phyloP scores from a whole-genome alignment of 2,797 vertebrate genomes.

The Pangasius djambal region DNA sequence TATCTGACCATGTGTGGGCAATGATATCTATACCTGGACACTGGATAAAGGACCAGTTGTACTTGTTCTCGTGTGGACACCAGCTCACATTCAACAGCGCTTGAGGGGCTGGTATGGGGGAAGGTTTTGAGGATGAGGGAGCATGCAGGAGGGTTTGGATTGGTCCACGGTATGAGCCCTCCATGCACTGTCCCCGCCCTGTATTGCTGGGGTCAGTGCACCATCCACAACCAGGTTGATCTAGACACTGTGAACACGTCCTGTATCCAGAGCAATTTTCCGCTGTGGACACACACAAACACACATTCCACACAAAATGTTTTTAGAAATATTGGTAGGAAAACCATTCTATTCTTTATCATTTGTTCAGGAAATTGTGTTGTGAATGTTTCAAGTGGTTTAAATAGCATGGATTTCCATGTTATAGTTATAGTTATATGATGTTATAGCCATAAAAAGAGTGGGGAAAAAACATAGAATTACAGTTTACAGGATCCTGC shows the following conservation, averaged over 20 bases:
- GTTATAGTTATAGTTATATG: no score
- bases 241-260: slow-evolving; percentile 91
- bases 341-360: background rate
- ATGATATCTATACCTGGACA: slow-evolving; percentile 83
- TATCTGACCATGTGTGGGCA: background rate
- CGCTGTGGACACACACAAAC: slow-evolving; percentile 64
- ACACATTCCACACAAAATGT: background rate
- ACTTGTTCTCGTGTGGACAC: slow-evolving; percentile 83
- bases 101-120: slow-evolving; percentile 65
- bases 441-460: background rate
- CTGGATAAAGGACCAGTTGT: slow-evolving; percentile 96
- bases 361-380: background rate
- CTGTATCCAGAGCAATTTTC: slow-evolving; percentile 97
- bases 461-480: background rate
- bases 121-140: slow-evolving; percentile 75
- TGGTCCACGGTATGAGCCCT: slow-evolving; percentile 89
- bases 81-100: slow-evolving; percentile 88
- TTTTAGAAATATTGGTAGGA: background rate
- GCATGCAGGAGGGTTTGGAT: slow-evolving; percentile 80
- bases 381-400: background rate
- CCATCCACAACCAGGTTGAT: slow-evolving; percentile 97
- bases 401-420: background rate
- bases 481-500: background rate
- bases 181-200: slow-evolving; percentile 91
- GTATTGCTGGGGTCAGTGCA: slow-evolving; percentile 95